These are phyloP conservation scores for Cheilinus undulatus DNA, from an alignment of 2,113 vertebrate species.

Conservation along the genomic window DNA sequence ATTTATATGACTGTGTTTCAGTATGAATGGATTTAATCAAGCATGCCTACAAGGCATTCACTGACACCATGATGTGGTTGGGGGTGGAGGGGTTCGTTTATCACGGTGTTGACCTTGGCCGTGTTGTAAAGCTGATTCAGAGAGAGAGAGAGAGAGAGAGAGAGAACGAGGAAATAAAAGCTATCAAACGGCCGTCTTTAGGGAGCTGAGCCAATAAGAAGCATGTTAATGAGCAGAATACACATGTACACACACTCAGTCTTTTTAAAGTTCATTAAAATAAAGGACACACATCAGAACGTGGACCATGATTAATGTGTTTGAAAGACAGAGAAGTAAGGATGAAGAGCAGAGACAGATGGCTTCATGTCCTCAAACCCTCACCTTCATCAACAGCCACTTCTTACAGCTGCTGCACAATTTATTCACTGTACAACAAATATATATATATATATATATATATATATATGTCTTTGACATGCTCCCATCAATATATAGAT, in stretches of 20 bases:
- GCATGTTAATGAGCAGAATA: slow-evolving; percentile 46
- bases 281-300: neutral
- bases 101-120: slow-evolving; percentile 66
- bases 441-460: too few species aligned
- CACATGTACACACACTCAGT: neutral
- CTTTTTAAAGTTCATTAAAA: neutral
- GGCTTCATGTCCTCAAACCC: neutral
- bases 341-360: neutral
- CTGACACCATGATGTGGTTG: slow-evolving; percentile 13
- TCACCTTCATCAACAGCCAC: neutral
- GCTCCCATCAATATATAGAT: too few species aligned
- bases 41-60: slow-evolving; percentile 61
- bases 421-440: too few species aligned
- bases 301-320: slow-evolving; percentile 6
- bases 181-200: slow-evolving; percentile 55
- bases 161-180: slow-evolving; percentile 52
- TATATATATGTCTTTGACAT: too few species aligned
- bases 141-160: slow-evolving; percentile 26
- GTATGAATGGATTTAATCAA: slow-evolving; percentile 72
- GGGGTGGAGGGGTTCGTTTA: slow-evolving; percentile 31
- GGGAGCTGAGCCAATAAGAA: slow-evolving; percentile 54
- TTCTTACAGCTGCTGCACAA: neutral
- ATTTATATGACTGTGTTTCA: slow-evolving; percentile 53
- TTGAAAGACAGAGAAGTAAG: neutral
- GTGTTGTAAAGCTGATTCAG: slow-evolving; percentile 47